Conservation (phyloP, 2,797 vertebrate species). For the Chiloscyllium punctatum region DNA sequence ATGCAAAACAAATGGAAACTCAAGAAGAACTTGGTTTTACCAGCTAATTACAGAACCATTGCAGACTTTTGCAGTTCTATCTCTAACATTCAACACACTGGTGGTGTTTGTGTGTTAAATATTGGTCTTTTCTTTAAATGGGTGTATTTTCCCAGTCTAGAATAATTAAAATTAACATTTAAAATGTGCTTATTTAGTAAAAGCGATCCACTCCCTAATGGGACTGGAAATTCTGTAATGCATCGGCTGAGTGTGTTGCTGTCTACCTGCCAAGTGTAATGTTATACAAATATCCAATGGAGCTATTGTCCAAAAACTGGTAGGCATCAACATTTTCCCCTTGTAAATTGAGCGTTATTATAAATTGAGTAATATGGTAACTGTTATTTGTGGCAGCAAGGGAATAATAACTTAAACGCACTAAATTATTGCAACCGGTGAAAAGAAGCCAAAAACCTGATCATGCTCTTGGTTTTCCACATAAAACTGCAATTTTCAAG, state of each 20-base stretch:
- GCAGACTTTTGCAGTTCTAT: background rate
- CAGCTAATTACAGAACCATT: background rate
- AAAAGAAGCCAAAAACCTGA: conserved; percentile 32
- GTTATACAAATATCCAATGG: conserved; percentile 37
- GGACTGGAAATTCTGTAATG: conserved; percentile 37
- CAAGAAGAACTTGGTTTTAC: conserved; percentile 18
- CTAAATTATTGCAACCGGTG: conserved; percentile 35
- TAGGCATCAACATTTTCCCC: conserved; percentile 36
- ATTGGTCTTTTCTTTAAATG: conserved; percentile 23
- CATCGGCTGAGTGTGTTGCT: conserved; percentile 35
- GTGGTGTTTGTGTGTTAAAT: conserved; percentile 13
- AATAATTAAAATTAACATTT: conserved; percentile 38
- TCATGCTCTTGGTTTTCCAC: conserved; percentile 36
- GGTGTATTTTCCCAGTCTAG: conserved; percentile 7
- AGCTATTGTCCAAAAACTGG: conserved; percentile 38
- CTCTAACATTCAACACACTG: conserved; percentile 12
- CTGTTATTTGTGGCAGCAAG: conserved; percentile 36
- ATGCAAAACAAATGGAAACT: background rate
- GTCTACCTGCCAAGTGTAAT: conserved; percentile 33
- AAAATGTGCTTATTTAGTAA: conserved; percentile 33
- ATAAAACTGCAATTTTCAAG: conserved; percentile 19
- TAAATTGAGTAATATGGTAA: conserved; percentile 39
- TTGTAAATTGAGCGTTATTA: conserved; percentile 38
- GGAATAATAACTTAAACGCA: conserved; percentile 38
- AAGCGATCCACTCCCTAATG: conserved; percentile 33